Conservation (phyloP, 1,140 invertebrate genomes). For the Diorhabda elongata region DNA sequence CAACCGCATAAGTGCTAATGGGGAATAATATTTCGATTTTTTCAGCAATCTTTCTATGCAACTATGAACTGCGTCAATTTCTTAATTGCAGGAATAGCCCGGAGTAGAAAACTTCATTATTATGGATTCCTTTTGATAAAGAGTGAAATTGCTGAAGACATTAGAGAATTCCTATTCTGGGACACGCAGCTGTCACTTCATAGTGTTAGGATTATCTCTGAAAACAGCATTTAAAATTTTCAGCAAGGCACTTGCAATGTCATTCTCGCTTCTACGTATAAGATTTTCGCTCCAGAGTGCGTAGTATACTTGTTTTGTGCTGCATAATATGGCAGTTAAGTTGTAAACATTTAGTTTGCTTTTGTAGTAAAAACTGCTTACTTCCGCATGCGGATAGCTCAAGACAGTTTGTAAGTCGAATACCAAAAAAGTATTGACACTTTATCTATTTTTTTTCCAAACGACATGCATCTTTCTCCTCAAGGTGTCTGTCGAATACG, state of each 20-base stretch:
- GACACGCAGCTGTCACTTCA: no score
- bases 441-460: conserved; percentile 22
- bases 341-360: conserved; percentile 35
- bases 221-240: conserved; percentile 32
- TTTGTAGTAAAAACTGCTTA: conserved; percentile 31
- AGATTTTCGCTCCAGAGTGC: conserved; percentile 29
- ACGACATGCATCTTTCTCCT: conserved; percentile 13
- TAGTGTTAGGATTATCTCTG: neutral
- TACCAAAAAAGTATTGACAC: conserved; percentile 20
- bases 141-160: no score
- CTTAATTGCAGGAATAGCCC: no score
- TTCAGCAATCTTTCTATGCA: no score
- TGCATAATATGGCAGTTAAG: conserved; percentile 30
- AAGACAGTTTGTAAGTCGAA: conserved; percentile 38
- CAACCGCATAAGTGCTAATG: no score
- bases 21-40: no score
- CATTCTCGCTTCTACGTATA: conserved; percentile 30
- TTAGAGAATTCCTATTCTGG: no score
- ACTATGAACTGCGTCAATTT: no score
- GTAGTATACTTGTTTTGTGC: conserved; percentile 29
- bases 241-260: conserved; percentile 31
- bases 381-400: conserved; percentile 30
- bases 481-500: conserved; percentile 10
- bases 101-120: no score
- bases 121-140: no score